These are phyloP conservation scores for Meda fulgida DNA, from an alignment of 2,797 vertebrate species.

Conservation along the genomic window DNA sequence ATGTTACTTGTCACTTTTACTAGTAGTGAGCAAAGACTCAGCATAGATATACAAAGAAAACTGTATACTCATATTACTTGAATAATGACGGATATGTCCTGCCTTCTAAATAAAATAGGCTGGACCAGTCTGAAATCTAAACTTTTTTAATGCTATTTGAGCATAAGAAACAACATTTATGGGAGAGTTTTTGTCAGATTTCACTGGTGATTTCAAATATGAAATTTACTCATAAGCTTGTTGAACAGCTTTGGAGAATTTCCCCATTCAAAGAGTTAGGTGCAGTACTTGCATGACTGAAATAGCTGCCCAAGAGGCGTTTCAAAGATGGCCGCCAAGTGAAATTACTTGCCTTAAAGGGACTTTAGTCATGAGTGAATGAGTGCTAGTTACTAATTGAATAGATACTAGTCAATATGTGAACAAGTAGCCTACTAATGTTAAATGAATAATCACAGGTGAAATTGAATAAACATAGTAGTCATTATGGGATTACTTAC, in stretches of 20 bases:
- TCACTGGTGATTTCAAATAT: not conserved
- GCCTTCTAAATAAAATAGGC: no score
- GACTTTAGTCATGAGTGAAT: not conserved
- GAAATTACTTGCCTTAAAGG: not conserved
- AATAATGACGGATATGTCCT: not conserved
- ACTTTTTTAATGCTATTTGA: not conserved
- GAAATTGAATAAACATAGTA: not conserved
- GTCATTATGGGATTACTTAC: not conserved
- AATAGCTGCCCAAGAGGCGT: not conserved
- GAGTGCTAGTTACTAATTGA: not conserved
- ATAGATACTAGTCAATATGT: not conserved
- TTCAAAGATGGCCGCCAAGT: not conserved
- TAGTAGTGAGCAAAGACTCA: not conserved
- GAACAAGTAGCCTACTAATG: not conserved
- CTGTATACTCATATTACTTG: not conserved
- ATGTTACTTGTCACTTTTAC: not conserved
- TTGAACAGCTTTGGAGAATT: not conserved
- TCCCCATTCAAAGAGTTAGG: not conserved
- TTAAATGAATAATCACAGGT: not conserved
- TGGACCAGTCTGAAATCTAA: not conserved
- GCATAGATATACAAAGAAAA: not conserved
- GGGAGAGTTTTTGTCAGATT: not conserved
- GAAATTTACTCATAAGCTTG: not conserved
- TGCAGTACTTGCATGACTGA: not conserved
- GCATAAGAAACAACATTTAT: not conserved